phyloP scores from a whole-genome alignment of 1,140 invertebrate species.

The Drosophila biarmipes region DNA sequence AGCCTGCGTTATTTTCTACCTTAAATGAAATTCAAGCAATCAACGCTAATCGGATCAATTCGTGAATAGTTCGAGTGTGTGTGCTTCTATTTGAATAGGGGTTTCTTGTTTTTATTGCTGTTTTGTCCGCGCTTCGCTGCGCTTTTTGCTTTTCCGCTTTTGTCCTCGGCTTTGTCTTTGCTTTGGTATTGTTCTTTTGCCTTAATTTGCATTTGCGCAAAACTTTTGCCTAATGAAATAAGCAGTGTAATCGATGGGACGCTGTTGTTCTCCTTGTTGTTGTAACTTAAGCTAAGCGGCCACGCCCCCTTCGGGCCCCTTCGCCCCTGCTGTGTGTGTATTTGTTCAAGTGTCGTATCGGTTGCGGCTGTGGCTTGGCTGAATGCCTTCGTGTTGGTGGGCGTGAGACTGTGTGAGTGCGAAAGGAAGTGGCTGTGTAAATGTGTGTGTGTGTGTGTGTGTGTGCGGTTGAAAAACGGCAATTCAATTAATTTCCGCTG shows the following conservation, averaged over 20 bases:
- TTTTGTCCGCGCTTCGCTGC: constrained; percentile 31
- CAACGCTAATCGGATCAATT: constrained; percentile 78
- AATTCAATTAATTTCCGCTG: constrained; percentile 80
- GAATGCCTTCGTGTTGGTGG: constrained; percentile 34
- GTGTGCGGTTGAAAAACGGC: constrained; percentile 74
- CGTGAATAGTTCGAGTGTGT: constrained; percentile 57
- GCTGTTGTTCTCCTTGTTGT: constrained; percentile 59
- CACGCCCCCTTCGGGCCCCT: not conserved
- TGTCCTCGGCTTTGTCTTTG: constrained; percentile 22
- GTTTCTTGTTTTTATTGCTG: constrained; percentile 40
- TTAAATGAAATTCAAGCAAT: constrained; percentile 76
- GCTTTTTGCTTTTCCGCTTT: constrained; percentile 40
- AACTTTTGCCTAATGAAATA: constrained; percentile 77
- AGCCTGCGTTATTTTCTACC: constrained; percentile 29
- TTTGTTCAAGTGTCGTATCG: constrained; percentile 80
- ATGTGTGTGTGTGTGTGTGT: constrained; percentile 19
- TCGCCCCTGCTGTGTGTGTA: constrained; percentile 40
- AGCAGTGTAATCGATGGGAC: constrained; percentile 71
- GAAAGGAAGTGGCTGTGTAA: constrained; percentile 29
- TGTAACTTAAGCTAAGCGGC: constrained; percentile 57
- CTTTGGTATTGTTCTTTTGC: constrained; percentile 53
- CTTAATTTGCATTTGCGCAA: constrained; percentile 66
- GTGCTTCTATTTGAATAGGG: constrained; percentile 23
- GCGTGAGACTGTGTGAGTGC: constrained; percentile 5
- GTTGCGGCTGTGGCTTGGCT: constrained; percentile 77